Evolutionary conservation across 2,797 vertebrate genomes (phyloP), one percentile per base, ranked within the genome.

Genomic region (Onychomys torridus): DNA sequence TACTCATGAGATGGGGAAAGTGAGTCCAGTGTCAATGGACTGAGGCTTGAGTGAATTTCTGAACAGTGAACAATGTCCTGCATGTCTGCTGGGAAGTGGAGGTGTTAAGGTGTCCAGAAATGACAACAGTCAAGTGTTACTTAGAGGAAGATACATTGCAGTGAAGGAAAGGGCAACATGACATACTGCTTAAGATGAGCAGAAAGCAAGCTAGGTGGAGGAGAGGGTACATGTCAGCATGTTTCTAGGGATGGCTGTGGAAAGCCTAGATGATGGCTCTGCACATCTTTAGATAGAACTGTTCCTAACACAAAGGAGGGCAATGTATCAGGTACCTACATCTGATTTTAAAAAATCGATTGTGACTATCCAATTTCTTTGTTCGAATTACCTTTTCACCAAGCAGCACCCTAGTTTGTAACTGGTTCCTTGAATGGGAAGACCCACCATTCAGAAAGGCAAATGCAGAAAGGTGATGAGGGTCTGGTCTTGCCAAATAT

Each of bases 331-430:
- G 63, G 71, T 52, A 89, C 14, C 46, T 91, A 83, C 27, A 37
- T 92, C 89, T 91, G 71, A 93, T 46, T 73, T 29, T 89, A 96
- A 96, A 49, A 65, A 93, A 76, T 65, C 9, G 78, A 63, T 88
- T 43, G 63, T 76, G 29, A 93, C 61, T 29, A 85, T 76, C 32
- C 34, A 91, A 37, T 49, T 96, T 49, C 65, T 95, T 89, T 37
- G 4, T 84, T 92, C 0, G 57, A 93, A 94, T 86, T 91, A 85
- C 63, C 2, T 76, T 43, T 78, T 95, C 63, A 77, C 23, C 43
- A 93, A 75, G 17, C 49, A 94, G 59, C 55, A 63, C 93, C 91
- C 57, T 93, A 37, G 76, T 94, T 65, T 93, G 49, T 63, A 86
- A 85, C 43, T 90, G 55, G 14, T 94, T 87, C 91, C 86, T 88